A percentile compares a stretch with the other conserved stretches of the same genome.
Conservation (phyloP, 2,113 vertebrate species). For the Zosterops hypoxanthus region DNA sequence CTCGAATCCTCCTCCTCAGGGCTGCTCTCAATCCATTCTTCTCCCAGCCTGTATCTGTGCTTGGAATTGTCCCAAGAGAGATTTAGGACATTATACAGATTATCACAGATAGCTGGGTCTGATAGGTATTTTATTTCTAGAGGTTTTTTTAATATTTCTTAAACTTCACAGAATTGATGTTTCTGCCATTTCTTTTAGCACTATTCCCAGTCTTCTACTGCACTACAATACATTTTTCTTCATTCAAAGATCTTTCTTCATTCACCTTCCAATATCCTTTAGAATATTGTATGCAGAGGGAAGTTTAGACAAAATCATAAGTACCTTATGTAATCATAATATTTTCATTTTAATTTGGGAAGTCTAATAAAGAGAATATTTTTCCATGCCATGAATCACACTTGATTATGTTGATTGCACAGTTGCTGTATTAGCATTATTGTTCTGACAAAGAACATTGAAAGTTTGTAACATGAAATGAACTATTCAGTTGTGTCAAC, state of each 20-base stretch:
- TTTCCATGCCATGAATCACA: background rate
- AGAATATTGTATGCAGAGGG: background rate
- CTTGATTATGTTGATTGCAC: background rate
- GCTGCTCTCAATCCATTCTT: background rate
- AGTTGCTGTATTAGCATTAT: background rate
- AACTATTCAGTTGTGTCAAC: background rate
- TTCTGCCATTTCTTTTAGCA: background rate
- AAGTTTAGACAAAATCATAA: background rate
- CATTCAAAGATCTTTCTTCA: background rate
- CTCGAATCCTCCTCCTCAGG: background rate
- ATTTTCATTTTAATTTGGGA: conserved; percentile 1
- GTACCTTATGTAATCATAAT: background rate
- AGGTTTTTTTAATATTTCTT: background rate
- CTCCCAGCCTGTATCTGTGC: background rate
- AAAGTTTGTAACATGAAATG: background rate
- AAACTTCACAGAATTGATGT: background rate
- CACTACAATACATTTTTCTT: background rate
- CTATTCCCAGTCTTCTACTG: background rate
- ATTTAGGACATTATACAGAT: background rate
- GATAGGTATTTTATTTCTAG: background rate
- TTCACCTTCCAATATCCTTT: background rate
- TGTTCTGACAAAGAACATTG: background rate
- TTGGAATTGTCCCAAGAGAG: background rate
- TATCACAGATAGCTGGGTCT: background rate
- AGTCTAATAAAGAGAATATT: background rate